Evolutionary conservation across 2,888 invertebrate genomes (phyloP).

Genomic region (Hetaerina titia): DNA sequence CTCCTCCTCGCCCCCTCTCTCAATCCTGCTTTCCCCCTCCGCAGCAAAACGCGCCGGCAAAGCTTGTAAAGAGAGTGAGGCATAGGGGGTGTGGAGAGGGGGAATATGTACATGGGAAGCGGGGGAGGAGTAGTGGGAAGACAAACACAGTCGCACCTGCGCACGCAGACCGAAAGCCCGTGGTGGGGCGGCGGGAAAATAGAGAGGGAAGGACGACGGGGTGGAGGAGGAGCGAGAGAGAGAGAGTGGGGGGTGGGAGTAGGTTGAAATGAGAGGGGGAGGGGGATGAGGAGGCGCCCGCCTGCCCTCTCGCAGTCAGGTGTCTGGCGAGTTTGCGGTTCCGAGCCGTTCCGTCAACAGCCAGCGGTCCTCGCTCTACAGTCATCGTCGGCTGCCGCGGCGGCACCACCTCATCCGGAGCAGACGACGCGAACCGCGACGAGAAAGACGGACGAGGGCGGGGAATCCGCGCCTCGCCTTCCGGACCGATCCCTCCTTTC

Average conservation of each 20-base stretch:
- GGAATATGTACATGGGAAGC: background rate
- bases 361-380: background rate
- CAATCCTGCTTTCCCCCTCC: background rate
- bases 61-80: background rate
- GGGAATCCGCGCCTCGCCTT: too few species aligned
- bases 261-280: background rate
- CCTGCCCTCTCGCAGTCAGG: constrained; percentile 46
- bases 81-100: too few species aligned
- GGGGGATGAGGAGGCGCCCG: background rate
- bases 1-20: background rate
- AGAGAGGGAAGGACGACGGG: background rate
- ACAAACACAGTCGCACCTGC: constrained; percentile 63
- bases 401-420: background rate
- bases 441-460: background rate
- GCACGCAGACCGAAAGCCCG: constrained; percentile 36
- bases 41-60: background rate
- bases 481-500: too few species aligned
- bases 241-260: background rate
- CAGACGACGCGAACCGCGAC: background rate
- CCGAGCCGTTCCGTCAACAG: constrained; percentile 43
- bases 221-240: background rate
- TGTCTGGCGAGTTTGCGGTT: constrained; percentile 67
- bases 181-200: constrained; percentile 23
- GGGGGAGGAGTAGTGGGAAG: constrained; percentile 9
- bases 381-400: background rate